Evolutionary conservation across 2,113 vertebrate genomes (phyloP).

Genomic region (Ailurus styani): DNA sequence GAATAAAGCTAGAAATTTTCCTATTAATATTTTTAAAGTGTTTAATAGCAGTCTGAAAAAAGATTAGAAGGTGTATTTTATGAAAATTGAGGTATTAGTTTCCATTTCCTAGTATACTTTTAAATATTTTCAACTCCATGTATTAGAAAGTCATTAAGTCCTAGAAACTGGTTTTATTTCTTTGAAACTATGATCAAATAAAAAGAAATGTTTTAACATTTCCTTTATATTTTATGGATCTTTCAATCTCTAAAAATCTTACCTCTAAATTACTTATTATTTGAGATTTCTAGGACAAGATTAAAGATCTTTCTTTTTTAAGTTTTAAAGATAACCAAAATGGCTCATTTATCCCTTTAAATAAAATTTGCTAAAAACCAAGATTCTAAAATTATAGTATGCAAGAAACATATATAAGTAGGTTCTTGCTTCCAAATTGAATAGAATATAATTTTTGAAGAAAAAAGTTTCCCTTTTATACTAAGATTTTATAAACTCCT

Average conservation of each 20-base stretch:
- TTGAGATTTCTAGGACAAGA: not conserved
- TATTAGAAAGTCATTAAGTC: not conserved
- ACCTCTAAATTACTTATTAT: not conserved
- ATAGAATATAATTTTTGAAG: not conserved
- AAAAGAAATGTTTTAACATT: not conserved
- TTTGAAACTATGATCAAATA: not conserved
- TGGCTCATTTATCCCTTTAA: not conserved
- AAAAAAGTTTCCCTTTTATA: not conserved
- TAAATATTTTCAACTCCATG: not conserved
- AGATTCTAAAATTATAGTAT: not conserved
- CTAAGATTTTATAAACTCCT: not conserved
- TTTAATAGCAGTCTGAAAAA: not conserved
- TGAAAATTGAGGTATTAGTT: not conserved
- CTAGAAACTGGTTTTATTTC: not conserved
- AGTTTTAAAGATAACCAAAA: slow-evolving; percentile 8
- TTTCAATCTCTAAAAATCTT: not conserved
- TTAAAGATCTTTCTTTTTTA: not conserved
- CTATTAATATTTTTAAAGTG: not conserved
- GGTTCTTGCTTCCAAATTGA: not conserved
- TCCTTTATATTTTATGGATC: not conserved
- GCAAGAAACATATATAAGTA: not conserved
- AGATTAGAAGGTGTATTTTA: not conserved
- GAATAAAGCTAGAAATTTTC: not conserved
- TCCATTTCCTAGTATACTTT: not conserved
- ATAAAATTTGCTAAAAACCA: not conserved